phyloP scores from a whole-genome alignment of 2,113 vertebrate species.

The Motacilla alba region DNA sequence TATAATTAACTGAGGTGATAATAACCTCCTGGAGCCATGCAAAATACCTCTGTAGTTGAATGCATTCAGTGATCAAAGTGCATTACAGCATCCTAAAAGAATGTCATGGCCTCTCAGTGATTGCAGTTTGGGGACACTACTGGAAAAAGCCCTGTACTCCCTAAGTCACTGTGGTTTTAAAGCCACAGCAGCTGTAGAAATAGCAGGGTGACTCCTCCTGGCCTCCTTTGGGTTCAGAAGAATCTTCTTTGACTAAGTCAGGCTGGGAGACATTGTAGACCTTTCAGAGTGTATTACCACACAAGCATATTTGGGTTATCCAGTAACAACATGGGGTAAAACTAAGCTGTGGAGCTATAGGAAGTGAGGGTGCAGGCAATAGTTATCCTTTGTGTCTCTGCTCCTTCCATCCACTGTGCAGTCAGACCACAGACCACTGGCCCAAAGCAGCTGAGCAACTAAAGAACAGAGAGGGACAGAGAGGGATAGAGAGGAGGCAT shows the following conservation, averaged over 20 bases:
- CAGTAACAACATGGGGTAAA: rapidly evolving
- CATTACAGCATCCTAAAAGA: conserved; percentile 25
- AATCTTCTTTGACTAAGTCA: neutral
- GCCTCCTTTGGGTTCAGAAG: neutral
- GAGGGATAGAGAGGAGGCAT: neutral
- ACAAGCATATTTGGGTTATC: neutral
- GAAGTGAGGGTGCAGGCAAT: neutral
- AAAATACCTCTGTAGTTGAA: neutral
- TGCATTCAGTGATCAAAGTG: neutral
- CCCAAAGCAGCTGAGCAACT: neutral
- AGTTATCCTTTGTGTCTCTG: neutral
- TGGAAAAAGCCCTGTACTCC: neutral
- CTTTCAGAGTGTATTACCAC: neutral
- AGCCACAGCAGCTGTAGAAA: neutral
- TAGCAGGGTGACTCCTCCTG: neutral
- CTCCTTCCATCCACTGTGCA: neutral
- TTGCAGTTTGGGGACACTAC: neutral
- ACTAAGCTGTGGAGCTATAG: neutral
- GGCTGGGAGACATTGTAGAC: neutral
- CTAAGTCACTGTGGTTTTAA: neutral
- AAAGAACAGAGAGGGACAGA: neutral
- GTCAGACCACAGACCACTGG: neutral
- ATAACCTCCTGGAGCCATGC: neutral
- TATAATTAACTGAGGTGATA: conserved; percentile 46
- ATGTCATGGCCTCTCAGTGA: neutral